Evolutionary conservation across 2,888 invertebrate species (phyloP).

Genomic region (Tortrix viridana): DNA sequence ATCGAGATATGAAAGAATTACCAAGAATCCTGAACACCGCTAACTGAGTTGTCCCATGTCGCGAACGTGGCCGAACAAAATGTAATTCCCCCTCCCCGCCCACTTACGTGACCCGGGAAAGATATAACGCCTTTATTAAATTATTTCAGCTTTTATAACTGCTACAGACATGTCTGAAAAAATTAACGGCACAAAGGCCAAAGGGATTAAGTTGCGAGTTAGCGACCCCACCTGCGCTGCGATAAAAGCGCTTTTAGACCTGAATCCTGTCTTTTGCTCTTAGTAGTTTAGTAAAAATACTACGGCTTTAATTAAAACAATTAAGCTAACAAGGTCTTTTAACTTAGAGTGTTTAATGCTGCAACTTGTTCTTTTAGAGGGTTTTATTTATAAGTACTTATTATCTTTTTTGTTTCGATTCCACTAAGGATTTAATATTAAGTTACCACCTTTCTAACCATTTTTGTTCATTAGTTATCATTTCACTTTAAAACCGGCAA

Average conservation of each 20-base stretch:
- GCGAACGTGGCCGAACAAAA: conserved; percentile 80
- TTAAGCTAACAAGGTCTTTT: conserved; percentile 35
- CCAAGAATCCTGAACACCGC: conserved; percentile 76
- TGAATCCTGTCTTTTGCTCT: conserved; percentile 18
- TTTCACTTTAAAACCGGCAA: no score
- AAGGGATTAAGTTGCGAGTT: conserved; percentile 58
- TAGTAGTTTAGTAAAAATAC: conserved; percentile 35
- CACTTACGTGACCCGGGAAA: conserved; percentile 82
- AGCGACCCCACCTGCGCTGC: conserved; percentile 30
- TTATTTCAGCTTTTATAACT: conserved; percentile 79
- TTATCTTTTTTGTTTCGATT: not conserved
- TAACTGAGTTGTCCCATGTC: conserved; percentile 81
- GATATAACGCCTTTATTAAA: conserved; percentile 82
- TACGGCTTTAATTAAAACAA: conserved; percentile 37
- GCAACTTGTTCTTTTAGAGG: conserved; percentile 12
- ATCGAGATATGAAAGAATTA: conserved; percentile 76
- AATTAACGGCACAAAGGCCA: conserved; percentile 65
- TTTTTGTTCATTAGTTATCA: no score
- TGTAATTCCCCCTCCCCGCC: conserved; percentile 79
- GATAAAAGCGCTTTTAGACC: conserved; percentile 29
- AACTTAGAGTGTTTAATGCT: conserved; percentile 31
- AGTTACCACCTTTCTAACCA: no score
- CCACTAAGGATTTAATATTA: no score
- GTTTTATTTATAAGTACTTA: not conserved
- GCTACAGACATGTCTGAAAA: conserved; percentile 65